A percentile compares a stretch with the other conserved stretches of the same genome.
Conservation (phyloP, 2,888 invertebrate species). For the Volucella zonaria region DNA sequence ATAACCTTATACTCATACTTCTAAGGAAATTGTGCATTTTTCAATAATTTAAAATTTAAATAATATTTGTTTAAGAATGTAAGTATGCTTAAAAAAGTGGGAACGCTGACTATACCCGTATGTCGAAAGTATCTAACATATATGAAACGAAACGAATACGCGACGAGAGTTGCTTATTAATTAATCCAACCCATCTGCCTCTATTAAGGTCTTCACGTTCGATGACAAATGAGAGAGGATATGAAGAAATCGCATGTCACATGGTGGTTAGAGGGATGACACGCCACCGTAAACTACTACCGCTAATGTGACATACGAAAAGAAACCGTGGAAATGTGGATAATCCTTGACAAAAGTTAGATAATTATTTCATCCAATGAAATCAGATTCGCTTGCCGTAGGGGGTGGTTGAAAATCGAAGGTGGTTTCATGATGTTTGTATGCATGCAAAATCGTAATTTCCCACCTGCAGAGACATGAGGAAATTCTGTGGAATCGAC, state of each 20-base stretch:
- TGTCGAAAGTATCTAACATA: too few relatives aligned
- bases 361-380: conserved; percentile 42
- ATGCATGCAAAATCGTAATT: conserved; percentile 39
- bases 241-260: conserved; percentile 35
- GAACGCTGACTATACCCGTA: too few relatives aligned
- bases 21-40: too few relatives aligned
- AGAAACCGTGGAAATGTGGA: conserved; percentile 27
- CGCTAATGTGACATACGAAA: conserved; percentile 7
- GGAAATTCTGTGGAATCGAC: conserved; percentile 1
- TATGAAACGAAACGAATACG: background rate
- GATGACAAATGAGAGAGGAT: conserved; percentile 39
- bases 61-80: too few relatives aligned
- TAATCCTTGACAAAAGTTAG: conserved; percentile 37
- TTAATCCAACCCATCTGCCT: conserved; percentile 38
- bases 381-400: conserved; percentile 10
- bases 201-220: conserved; percentile 55
- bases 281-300: conserved; percentile 11
- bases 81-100: too few relatives aligned
- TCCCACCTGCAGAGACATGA: conserved; percentile 20
- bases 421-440: background rate
- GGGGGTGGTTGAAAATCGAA: background rate
- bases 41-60: too few relatives aligned
- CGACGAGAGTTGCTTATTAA: conserved; percentile 42
- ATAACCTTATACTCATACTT: too few relatives aligned
- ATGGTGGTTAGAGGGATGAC: conserved; percentile 9